Evolutionary conservation across 2,888 invertebrate species (phyloP).

Genomic region (Sceliomorpha sp.): DNA sequence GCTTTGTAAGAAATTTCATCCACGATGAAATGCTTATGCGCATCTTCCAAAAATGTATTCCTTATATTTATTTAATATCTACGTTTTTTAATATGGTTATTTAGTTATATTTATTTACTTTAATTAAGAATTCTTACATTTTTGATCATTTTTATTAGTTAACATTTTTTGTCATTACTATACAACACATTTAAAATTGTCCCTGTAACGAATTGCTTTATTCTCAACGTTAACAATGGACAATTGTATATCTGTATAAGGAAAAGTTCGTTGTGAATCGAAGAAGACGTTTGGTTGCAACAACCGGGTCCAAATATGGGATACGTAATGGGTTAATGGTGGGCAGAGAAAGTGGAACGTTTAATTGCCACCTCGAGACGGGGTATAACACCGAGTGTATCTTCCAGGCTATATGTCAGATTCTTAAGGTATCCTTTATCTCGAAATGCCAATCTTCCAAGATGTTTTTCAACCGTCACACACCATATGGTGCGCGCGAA

Average conservation of each 20-base stretch:
- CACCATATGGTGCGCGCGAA: slow-evolving; percentile 69
- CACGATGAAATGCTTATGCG: too few relatives aligned
- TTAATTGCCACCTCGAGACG: slow-evolving; percentile 52
- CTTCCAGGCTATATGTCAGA: slow-evolving; percentile 55
- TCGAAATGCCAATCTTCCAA: slow-evolving; percentile 57
- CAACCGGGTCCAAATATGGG: slow-evolving; percentile 7
- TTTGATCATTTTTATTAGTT: too few relatives aligned
- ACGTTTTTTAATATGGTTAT: too few relatives aligned
- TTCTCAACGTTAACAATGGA: too few relatives aligned
- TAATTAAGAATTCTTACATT: too few relatives aligned
- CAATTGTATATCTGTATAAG: too few relatives aligned
- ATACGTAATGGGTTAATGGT: slow-evolving; percentile 17
- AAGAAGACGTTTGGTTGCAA: slow-evolving; percentile 20
- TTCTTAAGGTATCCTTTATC: slow-evolving; percentile 48
- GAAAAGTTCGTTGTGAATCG: slow-evolving; percentile 8
- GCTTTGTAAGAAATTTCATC: too few relatives aligned
- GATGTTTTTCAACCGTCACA: slow-evolving; percentile 54
- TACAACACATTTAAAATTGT: not conserved
- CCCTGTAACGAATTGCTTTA: too few relatives aligned
- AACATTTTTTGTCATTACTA: not conserved
- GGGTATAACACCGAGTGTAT: slow-evolving; percentile 38
- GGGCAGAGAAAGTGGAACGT: slow-evolving; percentile 30
- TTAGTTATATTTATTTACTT: too few relatives aligned
- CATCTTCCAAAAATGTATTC: too few relatives aligned
- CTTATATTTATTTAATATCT: too few relatives aligned